phyloP scores from a whole-genome alignment of 2,113 vertebrate genomes.

The Synodontis membranacea region DNA sequence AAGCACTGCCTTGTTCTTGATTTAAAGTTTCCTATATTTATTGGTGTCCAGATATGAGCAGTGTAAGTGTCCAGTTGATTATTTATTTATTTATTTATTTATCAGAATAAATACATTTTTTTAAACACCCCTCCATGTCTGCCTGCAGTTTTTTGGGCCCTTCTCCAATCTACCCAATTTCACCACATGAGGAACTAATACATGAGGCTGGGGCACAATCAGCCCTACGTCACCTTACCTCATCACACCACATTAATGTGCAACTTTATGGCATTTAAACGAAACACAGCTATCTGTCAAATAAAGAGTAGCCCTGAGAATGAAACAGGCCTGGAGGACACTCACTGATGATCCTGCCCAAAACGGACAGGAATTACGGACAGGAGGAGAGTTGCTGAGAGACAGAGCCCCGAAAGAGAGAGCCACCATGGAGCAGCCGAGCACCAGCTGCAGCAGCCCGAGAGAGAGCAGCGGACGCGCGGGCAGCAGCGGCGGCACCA shows the following conservation, averaged over 20 bases:
- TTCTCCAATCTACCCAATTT: not conserved
- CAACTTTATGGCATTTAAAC: not conserved
- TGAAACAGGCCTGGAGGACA: constrained; percentile 43
- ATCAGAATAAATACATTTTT: no score
- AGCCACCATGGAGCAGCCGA: constrained; percentile 82
- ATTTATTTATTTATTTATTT: no score
- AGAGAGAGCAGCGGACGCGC: constrained; percentile 76
- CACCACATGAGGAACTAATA: not conserved
- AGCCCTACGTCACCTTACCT: not conserved
- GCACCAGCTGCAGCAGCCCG: constrained; percentile 79
- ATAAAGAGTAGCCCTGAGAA: not conserved
- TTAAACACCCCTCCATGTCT: not conserved
- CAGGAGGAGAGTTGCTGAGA: constrained; percentile 72
- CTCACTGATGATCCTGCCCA: constrained; percentile 87
- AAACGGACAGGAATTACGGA: constrained; percentile 76
- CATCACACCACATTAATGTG: not conserved
- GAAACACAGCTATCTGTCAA: not conserved
- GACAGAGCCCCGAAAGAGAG: constrained; percentile 81
- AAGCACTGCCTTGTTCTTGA: not conserved
- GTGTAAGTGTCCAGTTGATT: not conserved
- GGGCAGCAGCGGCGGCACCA: constrained; percentile 60
- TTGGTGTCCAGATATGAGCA: not conserved
- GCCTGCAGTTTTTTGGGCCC: not conserved
- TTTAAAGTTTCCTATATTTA: not conserved
- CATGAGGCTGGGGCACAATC: not conserved